A percentile compares a stretch with the other conserved stretches of the same genome.
These are phyloP conservation scores for Macrobrachium rosenbergii DNA, from an alignment of 1,140 invertebrate species.

Conservation along the genomic window DNA sequence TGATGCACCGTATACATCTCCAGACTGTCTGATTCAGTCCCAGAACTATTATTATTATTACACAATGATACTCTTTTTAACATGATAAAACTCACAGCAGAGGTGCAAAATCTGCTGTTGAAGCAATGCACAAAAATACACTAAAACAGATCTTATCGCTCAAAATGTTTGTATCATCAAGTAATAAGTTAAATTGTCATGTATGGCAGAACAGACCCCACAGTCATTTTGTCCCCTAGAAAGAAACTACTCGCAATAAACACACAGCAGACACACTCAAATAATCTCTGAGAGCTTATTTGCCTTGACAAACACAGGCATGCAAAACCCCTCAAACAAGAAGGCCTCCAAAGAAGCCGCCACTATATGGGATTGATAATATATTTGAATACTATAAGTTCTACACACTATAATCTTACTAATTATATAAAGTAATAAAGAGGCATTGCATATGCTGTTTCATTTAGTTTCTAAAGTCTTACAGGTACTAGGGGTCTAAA, in stretches of 20 bases:
- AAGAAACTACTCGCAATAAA: conserved; percentile 52
- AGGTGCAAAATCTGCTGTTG: conserved; percentile 24
- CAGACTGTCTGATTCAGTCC: conserved; percentile 48
- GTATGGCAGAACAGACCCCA: conserved; percentile 57
- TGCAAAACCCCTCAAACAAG: conserved; percentile 57
- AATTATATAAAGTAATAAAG: conserved; percentile 62
- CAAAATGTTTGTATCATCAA: conserved; percentile 3
- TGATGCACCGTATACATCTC: conserved; percentile 58
- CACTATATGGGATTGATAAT: conserved; percentile 52
- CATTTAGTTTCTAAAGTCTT: conserved; percentile 56
- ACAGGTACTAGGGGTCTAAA: conserved; percentile 56
- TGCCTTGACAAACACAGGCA: conserved; percentile 50
- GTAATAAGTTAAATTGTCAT: conserved; percentile 52
- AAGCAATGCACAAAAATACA: conserved; percentile 43
- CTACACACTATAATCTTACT: conserved; percentile 58
- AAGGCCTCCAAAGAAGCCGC: conserved; percentile 41
- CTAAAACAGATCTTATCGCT: conserved; percentile 45
- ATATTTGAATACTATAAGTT: conserved; percentile 60
- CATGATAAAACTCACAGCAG: conserved; percentile 12
- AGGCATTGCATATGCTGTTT: conserved; percentile 61
- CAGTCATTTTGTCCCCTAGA: conserved; percentile 48
- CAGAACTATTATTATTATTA: conserved; percentile 38
- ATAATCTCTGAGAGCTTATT: conserved; percentile 44
- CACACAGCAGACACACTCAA: conserved; percentile 55
- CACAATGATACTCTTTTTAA: conserved; percentile 13